These are phyloP conservation scores for Toxostoma redivivum DNA, from an alignment of 2,113 vertebrate species.

Conservation along the genomic window DNA sequence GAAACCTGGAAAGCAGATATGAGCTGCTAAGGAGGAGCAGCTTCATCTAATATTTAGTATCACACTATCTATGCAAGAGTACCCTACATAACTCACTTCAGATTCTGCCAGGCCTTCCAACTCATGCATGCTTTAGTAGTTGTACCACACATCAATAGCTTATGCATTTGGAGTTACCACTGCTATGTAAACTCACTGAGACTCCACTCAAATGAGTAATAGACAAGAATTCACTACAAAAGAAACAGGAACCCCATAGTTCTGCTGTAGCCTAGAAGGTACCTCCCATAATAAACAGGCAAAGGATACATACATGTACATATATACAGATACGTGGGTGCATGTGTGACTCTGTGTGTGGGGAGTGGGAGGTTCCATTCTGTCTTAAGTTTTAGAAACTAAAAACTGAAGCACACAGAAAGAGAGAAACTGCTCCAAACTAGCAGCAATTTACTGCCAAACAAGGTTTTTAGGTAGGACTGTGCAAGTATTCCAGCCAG, in stretches of 20 bases:
- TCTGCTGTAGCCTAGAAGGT: background rate
- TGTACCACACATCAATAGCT: background rate
- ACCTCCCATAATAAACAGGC: background rate
- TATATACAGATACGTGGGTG: too few relatives aligned
- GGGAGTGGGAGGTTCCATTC: background rate
- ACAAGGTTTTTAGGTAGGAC: background rate
- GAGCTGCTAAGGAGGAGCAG: background rate
- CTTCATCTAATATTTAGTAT: slow-evolving; percentile 43
- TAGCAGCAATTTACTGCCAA: background rate
- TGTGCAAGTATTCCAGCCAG: background rate
- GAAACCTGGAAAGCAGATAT: background rate
- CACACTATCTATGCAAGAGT: background rate
- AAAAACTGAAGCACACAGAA: background rate
- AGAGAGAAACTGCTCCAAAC: background rate
- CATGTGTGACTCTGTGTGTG: too few relatives aligned
- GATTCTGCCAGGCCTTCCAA: background rate
- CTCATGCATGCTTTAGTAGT: slow-evolving; percentile 16
- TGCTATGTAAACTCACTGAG: background rate
- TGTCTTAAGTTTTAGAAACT: background rate
- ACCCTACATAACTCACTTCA: background rate
- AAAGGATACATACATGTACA: background rate
- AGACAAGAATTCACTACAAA: background rate
- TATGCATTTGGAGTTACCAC: background rate
- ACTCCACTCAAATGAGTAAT: background rate
- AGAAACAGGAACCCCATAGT: background rate